Percentiles rank a stretch among this genome's conserved stretches.
phyloP scores from a whole-genome alignment of 2,888 invertebrate species.

The Tetragnatha montana region DNA sequence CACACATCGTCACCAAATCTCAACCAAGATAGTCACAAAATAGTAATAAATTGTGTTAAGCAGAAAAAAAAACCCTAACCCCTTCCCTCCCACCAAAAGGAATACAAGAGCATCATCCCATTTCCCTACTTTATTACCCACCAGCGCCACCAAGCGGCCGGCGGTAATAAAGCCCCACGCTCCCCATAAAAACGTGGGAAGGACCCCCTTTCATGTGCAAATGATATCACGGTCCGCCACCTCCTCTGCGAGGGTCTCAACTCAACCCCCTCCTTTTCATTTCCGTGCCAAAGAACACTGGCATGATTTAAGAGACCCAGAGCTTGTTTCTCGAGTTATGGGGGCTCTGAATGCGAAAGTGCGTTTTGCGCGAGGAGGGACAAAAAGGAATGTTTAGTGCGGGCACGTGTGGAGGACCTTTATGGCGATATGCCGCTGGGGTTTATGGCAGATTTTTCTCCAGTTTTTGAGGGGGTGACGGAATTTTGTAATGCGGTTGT shows the following conservation, averaged over 20 bases:
- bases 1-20: no score
- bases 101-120: constrained; percentile 23
- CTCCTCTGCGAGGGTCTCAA: constrained; percentile 40
- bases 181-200: constrained; percentile 55
- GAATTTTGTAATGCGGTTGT: neutral
- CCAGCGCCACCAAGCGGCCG: neutral
- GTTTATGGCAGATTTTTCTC: neutral
- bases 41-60: no score
- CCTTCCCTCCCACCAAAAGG: neutral
- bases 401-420: neutral
- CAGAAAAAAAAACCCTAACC: neutral
- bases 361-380: neutral
- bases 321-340: constrained; percentile 32
- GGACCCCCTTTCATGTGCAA: constrained; percentile 58
- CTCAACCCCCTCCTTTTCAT: neutral
- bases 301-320: constrained; percentile 38
- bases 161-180: constrained; percentile 50
- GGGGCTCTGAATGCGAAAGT: neutral
- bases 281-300: constrained; percentile 16
- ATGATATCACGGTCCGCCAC: constrained; percentile 59
- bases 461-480: neutral
- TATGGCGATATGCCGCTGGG: neutral
- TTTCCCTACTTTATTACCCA: constrained; percentile 30
- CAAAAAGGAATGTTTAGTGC: neutral
- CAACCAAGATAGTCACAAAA: no score